Conservation (phyloP, 2,113 vertebrate species). For the Rhinichthys klamathensis region DNA sequence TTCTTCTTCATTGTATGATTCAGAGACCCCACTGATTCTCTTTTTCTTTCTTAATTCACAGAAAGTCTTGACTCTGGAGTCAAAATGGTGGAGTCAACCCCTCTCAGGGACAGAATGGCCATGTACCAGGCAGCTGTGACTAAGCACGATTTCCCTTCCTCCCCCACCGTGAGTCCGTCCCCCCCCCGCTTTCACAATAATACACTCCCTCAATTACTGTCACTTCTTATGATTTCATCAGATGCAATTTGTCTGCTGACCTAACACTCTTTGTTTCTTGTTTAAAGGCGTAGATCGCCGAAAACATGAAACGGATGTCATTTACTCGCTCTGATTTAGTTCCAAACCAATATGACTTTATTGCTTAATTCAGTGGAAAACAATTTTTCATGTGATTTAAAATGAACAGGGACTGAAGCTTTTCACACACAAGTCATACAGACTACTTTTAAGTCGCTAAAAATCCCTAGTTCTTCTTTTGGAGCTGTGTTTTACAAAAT, state of each 20-base stretch:
- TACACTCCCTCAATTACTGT: neutral
- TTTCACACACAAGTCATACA: neutral
- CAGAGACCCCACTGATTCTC: neutral
- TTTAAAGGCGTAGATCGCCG: neutral
- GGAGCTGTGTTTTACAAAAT: neutral
- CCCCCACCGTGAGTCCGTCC: conserved; percentile 64
- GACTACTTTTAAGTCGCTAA: neutral
- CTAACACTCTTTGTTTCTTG: neutral
- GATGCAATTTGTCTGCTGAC: neutral
- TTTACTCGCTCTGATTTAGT: neutral
- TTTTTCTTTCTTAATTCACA: conserved; percentile 53
- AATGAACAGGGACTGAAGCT: neutral
- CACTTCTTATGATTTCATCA: neutral
- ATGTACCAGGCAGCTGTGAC: conserved; percentile 93
- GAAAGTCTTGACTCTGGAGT: conserved; percentile 61
- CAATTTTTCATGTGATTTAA: neutral
- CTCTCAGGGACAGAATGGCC: conserved; percentile 91
- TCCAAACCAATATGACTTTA: neutral
- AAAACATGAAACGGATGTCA: neutral
- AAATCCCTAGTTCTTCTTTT: neutral
- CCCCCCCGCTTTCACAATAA: neutral
- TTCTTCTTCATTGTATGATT: neutral
- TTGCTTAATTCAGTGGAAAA: neutral
- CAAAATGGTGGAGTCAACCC: conserved; percentile 81
- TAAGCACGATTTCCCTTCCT: conserved; percentile 76